Percentiles rank a stretch among this genome's conserved stretches.
These are phyloP conservation scores for Sinella curviseta DNA, from an alignment of 1,140 invertebrate species.

Conservation along the genomic window DNA sequence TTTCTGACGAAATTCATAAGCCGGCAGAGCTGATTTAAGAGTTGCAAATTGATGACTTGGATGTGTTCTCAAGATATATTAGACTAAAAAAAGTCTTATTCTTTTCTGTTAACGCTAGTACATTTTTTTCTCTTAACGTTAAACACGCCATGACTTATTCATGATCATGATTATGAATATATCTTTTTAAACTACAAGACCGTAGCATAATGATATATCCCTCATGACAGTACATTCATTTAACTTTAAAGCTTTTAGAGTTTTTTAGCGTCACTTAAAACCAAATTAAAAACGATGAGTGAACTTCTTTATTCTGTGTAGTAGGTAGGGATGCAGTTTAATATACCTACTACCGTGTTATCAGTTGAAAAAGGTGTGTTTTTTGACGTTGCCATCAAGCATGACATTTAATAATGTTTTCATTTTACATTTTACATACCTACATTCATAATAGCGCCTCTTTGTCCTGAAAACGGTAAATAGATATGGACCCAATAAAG, in stretches of 20 bases:
- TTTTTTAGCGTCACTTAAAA: background rate
- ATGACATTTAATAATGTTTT: no score
- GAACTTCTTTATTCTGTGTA: background rate
- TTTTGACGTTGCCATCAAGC: background rate
- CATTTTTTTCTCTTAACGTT: no score
- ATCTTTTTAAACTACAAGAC: background rate
- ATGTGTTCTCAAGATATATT: no score
- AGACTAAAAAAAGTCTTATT: background rate
- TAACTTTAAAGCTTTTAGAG: background rate
- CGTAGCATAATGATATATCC: background rate
- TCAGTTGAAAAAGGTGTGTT: background rate
- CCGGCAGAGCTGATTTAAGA: no score
- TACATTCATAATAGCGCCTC: no score
- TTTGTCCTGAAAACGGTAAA: no score
- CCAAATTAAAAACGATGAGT: background rate
- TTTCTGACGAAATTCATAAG: no score
- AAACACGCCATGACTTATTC: background rate
- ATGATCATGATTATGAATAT: background rate
- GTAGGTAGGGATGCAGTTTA: constrained; percentile 29
- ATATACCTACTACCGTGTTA: constrained; percentile 12
- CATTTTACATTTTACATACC: no score
- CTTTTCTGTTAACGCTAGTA: background rate
- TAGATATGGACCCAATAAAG: no score
- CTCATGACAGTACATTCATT: background rate
- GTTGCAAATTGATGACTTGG: no score